Evolutionary conservation across 2,888 invertebrate genomes (phyloP), one percentile per base, ranked within the genome.

Genomic region (Busseola fusca): DNA sequence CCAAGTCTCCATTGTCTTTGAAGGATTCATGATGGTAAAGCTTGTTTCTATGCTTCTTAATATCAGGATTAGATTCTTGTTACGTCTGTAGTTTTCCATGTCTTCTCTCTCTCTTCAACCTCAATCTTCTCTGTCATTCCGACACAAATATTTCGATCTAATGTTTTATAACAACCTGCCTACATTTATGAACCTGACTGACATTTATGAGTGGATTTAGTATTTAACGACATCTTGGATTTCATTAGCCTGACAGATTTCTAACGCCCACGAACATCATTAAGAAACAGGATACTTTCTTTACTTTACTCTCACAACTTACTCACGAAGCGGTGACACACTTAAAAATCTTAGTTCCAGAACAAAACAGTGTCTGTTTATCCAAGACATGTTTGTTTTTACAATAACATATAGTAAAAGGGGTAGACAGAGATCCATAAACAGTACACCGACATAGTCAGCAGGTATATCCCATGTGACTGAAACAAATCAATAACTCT

Each of bases 231-330:
- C 64, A 73, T 60, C 66, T 72, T 76, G 14, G 57, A 69, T 80
- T 69, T 69, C 60, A 80, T 73, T 80, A 73, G 12, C 37, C 48
- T 76, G 80, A 69, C 69, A 58, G 72, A 69, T 80, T 76, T 80
- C 80, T 73, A 80, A 73, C 80, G 80, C 79, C 80, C 64, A 72
- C 79, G 54, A 64, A 37, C 57, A 37, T 76, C 76, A 80, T 76
- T 76, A 73, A 65, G 59, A 79, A 80, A 80, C 79, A 69, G 79
- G 79, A 72, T 72, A 73, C 73, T 79, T 79, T 79, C 79, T 79
- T 78, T 58, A 69, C 70, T 70, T 78, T 37, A 74, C 80, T 79
- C 79, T 74, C 79, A 66, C 75, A 75, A 71, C 30, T 74, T 57
- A 74, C 37, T 62, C 37, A 56, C 60, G 45, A 30, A 59, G 30